Conservation (phyloP, 2,797 vertebrate species). For the Euphonia xanthogaster region DNA sequence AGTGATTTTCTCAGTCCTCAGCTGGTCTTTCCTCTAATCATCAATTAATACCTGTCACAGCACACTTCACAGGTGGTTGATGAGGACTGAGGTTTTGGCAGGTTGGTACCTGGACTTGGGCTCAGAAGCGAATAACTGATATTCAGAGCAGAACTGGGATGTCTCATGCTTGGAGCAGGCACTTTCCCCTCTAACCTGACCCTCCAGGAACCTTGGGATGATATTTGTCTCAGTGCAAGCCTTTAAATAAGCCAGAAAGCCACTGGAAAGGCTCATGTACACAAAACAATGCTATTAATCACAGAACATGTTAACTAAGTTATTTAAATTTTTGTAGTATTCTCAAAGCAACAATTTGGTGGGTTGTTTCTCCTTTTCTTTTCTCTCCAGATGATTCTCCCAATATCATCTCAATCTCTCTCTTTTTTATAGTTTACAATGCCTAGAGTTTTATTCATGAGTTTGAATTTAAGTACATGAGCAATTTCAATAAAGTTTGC, state of each 20-base stretch:
- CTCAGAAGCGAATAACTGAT: neutral
- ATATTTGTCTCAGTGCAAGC: neutral
- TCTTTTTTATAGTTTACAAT: neutral
- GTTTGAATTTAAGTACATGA: neutral
- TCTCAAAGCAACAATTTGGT: neutral
- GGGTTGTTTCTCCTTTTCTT: neutral
- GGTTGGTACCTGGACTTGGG: neutral
- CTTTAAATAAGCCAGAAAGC: conserved; percentile 23
- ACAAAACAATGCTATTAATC: neutral
- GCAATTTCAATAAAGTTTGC: neutral
- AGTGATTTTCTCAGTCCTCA: neutral
- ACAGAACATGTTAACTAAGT: neutral
- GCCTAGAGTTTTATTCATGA: neutral
- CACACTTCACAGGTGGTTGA: neutral
- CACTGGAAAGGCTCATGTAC: neutral
- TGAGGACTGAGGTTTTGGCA: conserved; percentile 21
- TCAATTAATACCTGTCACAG: conserved; percentile 32
- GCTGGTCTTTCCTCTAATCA: neutral
- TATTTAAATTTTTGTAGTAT: conserved; percentile 13
- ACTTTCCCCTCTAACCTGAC: neutral
- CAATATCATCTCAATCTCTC: neutral
- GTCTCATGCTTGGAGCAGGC: neutral
- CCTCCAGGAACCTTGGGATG: neutral
- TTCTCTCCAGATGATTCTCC: neutral
- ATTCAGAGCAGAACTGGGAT: conserved; percentile 49